Conservation (phyloP, 2,888 invertebrate species). For the Thereva unica region DNA sequence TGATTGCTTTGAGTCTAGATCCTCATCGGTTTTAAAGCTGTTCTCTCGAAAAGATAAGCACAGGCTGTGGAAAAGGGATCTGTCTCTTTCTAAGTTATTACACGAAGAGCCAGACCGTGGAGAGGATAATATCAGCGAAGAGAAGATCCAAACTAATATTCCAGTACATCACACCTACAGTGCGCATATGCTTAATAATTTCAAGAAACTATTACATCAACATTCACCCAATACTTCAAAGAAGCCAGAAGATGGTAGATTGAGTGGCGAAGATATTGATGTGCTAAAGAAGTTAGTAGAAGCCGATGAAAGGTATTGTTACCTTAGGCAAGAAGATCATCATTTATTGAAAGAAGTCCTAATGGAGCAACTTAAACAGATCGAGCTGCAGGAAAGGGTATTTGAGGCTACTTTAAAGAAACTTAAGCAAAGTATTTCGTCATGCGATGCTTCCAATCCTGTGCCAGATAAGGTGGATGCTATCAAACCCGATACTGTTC, state of each 20-base stretch:
- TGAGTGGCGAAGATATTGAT: constrained; percentile 43
- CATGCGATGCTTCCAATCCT: background rate
- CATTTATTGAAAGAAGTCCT: constrained; percentile 46
- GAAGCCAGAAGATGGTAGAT: background rate
- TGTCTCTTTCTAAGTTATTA: no score
- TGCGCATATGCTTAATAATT: constrained; percentile 41
- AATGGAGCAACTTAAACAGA: constrained; percentile 45
- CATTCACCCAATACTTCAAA: constrained; percentile 37
- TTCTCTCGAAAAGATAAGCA: no score
- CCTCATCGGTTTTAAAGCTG: background rate
- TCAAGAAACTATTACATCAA: constrained; percentile 43
- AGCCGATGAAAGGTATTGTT: constrained; percentile 45
- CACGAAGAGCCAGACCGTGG: background rate
- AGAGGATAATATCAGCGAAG: background rate
- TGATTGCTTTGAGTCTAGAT: constrained; percentile 4
- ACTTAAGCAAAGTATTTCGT: background rate
- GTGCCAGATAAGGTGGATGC: no score
- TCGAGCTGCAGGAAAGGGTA: constrained; percentile 46
- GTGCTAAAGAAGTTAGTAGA: constrained; percentile 46
- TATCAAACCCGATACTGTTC: no score
- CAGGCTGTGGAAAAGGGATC: no score
- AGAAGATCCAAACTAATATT: background rate
- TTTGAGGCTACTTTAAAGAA: constrained; percentile 41
- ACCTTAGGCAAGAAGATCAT: constrained; percentile 44
- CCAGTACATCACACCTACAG: constrained; percentile 21